A percentile compares a stretch with the other conserved stretches of the same genome.
These are phyloP conservation scores for Sturnus vulgaris DNA, from an alignment of 2,113 vertebrate species.

Conservation along the genomic window DNA sequence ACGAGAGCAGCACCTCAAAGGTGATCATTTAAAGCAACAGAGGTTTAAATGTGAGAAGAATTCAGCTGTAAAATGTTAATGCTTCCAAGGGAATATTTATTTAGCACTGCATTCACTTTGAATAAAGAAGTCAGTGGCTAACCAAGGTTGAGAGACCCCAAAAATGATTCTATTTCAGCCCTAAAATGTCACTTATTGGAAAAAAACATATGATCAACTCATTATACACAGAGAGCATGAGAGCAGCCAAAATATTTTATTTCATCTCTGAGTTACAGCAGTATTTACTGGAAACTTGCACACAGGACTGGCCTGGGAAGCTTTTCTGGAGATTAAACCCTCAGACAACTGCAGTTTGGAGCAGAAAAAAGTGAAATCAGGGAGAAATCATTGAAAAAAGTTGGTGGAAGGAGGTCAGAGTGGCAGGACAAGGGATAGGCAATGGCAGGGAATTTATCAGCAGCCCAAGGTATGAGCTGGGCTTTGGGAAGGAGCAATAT, in stretches of 20 bases:
- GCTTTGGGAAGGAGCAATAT: not conserved
- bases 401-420: not conserved
- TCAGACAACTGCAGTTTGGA: not conserved
- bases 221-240: not conserved
- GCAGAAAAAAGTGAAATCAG: not conserved
- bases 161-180: not conserved
- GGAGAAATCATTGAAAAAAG: not conserved
- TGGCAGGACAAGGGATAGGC: not conserved
- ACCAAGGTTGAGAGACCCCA: not conserved
- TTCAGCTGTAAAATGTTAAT: not conserved
- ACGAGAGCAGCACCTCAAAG: not conserved
- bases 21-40: not conserved
- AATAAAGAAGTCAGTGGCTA: not conserved
- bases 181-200: not conserved
- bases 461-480: not conserved
- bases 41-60: not conserved
- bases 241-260: not conserved
- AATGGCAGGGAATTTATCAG: not conserved
- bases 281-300: not conserved
- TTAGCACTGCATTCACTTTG: not conserved
- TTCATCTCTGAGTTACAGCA: not conserved
- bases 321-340: not conserved
- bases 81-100: constrained; percentile 3
- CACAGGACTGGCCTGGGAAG: not conserved
- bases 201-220: not conserved